These are phyloP conservation scores for Anthopleura sola DNA, from an alignment of 64 coral and sea anemone genomes.

Conservation along the genomic window DNA sequence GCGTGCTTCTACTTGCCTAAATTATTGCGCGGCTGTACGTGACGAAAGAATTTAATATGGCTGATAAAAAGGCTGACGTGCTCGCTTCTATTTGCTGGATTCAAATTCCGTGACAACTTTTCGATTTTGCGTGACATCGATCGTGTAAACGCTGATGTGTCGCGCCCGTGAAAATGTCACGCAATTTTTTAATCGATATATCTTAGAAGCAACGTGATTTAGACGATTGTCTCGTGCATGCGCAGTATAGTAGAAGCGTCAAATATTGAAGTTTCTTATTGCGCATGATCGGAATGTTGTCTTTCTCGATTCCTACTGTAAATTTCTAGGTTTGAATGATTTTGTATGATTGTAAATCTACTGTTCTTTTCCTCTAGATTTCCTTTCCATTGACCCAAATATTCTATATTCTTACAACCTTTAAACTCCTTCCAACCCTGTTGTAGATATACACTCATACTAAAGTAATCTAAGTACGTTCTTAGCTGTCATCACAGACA, in stretches of 20 bases:
- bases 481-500: not conserved
- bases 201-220: not conserved
- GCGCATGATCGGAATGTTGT: not conserved
- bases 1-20: not conserved
- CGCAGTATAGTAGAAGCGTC: not conserved
- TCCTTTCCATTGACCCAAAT: not conserved
- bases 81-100: not conserved
- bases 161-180: not conserved
- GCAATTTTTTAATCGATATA: not conserved
- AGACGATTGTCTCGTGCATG: not conserved
- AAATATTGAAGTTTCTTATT: not conserved
- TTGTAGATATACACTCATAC: conserved; percentile 16
- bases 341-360: conserved; percentile 21
- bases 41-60: conserved; percentile 8
- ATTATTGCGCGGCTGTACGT: conserved; percentile 7
- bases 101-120: not conserved
- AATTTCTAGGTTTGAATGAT: not conserved
- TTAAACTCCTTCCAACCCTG: not conserved
- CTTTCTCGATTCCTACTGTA: not conserved
- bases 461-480: not conserved
- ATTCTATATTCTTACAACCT: not conserved
- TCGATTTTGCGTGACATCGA: not conserved
- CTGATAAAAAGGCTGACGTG: not conserved
- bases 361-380: not conserved
- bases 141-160: not conserved